These are phyloP conservation scores for Columba livia DNA, from an alignment of 2,113 vertebrate genomes.

Conservation along the genomic window DNA sequence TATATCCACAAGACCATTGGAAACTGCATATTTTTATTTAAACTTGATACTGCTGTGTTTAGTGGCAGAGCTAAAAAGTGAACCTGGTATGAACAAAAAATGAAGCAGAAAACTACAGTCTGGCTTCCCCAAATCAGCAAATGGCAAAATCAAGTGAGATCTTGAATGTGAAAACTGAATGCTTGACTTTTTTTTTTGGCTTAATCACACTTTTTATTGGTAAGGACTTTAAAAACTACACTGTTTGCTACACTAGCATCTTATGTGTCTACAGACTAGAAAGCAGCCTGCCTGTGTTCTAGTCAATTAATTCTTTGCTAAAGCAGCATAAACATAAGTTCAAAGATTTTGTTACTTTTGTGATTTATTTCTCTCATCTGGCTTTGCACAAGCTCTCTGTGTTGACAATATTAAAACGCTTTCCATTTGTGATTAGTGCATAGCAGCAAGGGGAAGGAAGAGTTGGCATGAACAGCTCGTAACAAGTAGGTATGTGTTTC, in stretches of 20 bases:
- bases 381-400: not conserved
- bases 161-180: not conserved
- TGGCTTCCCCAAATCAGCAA: not conserved
- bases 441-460: not conserved
- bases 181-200: not conserved
- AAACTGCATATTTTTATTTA: slow-evolving; percentile 13
- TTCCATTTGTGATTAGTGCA: not conserved
- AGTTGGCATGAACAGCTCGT: not conserved
- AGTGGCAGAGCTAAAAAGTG: not conserved
- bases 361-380: not conserved
- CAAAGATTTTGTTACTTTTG: not conserved
- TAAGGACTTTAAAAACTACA: not conserved
- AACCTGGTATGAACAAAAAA: not conserved
- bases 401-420: slow-evolving; percentile 4
- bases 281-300: not conserved
- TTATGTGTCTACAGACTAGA: not conserved
- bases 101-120: not conserved
- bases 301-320: not conserved
- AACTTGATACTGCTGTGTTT: not conserved
- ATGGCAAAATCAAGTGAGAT: not conserved
- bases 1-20: not conserved
- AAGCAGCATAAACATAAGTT: not conserved
- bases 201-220: not conserved
- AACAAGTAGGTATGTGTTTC: slow-evolving; percentile 18
- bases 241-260: not conserved